Evolutionary conservation across 2,888 invertebrate genomes (phyloP), one percentile per base, ranked within the genome.

Genomic region (Lacanobia wlatinum): DNA sequence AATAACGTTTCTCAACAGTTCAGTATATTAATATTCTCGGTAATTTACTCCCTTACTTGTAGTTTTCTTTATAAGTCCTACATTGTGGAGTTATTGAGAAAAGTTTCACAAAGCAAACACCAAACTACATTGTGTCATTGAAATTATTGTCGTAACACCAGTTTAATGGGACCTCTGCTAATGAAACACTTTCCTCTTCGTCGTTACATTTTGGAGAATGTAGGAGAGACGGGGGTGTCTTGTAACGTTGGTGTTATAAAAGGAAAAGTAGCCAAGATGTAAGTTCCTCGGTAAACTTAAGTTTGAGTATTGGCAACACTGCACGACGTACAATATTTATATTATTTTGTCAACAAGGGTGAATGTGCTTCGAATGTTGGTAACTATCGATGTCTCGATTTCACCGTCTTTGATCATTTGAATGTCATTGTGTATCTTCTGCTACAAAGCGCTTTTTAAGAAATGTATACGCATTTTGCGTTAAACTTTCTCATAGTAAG

Each of bases 61-160:
- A 69, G 58, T 43, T 63, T 63, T 56, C 60, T 65, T 71, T 53
- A 38, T 23, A 43, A 50, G 23, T 28, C 50, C 73, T 75, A 87
- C 82, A 84, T 80, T 85, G 84, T 85, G 66, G 12, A 62, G 56
- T 77, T 80, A 34, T 34, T 34, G 6, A 43, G 18, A 60, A 76
- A 78, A 72, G 34, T 73, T 69, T 60, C 18, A 43, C 53, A 64
- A 72, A 63, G 58, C 67, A 79, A 84, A 83, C 76, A 83, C 72
- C 53, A 68, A 71, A 66, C 74, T 75, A 87, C 82, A 84, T 80
- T 86, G 84, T 85, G 76, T 70, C 74, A 81, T 83, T 82, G 79
- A 83, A 84, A 83, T 84, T 80, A 78, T 68, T 65, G 14, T 53
- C 60, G 55, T 62, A 56, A 52, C 46, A 46, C 87, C 82, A 84